These are phyloP conservation scores for Stenichneumon culpator DNA, from an alignment of 2,888 invertebrate genomes.

Conservation along the genomic window DNA sequence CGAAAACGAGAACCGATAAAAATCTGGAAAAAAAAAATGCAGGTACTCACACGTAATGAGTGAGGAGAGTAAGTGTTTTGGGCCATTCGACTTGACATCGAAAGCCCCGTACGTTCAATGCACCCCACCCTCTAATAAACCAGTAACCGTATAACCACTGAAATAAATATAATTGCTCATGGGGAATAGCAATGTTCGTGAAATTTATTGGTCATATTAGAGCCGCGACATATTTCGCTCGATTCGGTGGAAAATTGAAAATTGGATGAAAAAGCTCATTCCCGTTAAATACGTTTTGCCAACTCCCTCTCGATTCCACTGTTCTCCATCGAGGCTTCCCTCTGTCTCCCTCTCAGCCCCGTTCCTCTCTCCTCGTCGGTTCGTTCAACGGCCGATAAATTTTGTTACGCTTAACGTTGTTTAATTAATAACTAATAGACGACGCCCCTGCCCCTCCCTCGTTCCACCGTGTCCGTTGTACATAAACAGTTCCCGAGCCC, in stretches of 20 bases:
- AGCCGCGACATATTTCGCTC: conserved; percentile 2
- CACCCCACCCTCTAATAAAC: neutral
- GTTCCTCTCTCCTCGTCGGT: neutral
- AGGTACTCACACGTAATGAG: no score
- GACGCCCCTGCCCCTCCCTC: neutral
- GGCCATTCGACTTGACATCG: no score
- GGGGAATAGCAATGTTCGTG: conserved; percentile 1
- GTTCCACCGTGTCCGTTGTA: conserved; percentile 19
- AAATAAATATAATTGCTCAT: conserved; percentile 10
- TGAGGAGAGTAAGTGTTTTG: no score
- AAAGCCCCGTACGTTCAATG: no score
- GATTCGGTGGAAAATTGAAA: conserved; percentile 44
- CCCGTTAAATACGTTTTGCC: conserved; percentile 32
- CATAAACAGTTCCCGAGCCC: conserved; percentile 37
- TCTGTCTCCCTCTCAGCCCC: neutral
- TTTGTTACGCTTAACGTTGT: conserved; percentile 57
- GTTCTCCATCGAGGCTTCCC: conserved; percentile 15
- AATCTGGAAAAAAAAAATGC: no score
- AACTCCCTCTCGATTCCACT: neutral
- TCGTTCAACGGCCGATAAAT: conserved; percentile 53
- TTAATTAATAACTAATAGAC: conserved; percentile 63
- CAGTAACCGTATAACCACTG: neutral
- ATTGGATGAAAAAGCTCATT: conserved; percentile 27
- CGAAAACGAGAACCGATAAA: no score
- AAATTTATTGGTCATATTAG: conserved; percentile 29